Evolutionary conservation across 2,113 vertebrate species (phyloP), one percentile per base, ranked within the genome.

Genomic region (Epinephelus moara): DNA sequence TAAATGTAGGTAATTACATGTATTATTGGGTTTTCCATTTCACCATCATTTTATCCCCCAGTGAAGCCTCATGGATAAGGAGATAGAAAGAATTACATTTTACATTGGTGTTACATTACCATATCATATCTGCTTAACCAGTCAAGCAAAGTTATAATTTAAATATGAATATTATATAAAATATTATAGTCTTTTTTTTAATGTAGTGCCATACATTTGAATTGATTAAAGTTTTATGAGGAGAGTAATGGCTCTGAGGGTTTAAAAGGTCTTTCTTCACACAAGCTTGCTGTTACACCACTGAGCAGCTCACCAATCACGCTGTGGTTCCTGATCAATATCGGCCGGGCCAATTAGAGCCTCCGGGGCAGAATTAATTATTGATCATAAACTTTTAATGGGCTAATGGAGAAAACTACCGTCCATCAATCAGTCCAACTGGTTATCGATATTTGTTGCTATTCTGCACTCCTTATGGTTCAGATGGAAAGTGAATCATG

Each of bases 371-470:
- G 30, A 82, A 83, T 81, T 1, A 76, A 78, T 86, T 78, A 87
- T 89, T 75, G 71, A 88, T 88, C 78, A 70, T 87, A 59, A 81
- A 75, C 64, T 66, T 90, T 63, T 52, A 86, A 70, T 79, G 27
- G 47, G 8, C 67, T 71, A 78, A 92, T 78, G 17, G 50, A 50
- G 19, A 33, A 81, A 83, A 55, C 50, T n/a, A 6, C 67, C 12
- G 25, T 75, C 13, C 69, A 63, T 83, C 61, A 63, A 63, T 80
- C 75, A 80, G 12, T 60, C 55, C 33, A 62, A 37, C 59, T 40
- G 40, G 14, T 78, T 70, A 64, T 83, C 61, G 62, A 68, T 81
- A 12, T 49, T 4, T 76, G 17, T 63, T 47, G 27, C 9, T 42
- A 6, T 50, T 57, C 19, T 30, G 14, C 72, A 6, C 9, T 23